Evolutionary conservation across 2,888 invertebrate species (phyloP).

Genomic region (Ochropacha duplaris): DNA sequence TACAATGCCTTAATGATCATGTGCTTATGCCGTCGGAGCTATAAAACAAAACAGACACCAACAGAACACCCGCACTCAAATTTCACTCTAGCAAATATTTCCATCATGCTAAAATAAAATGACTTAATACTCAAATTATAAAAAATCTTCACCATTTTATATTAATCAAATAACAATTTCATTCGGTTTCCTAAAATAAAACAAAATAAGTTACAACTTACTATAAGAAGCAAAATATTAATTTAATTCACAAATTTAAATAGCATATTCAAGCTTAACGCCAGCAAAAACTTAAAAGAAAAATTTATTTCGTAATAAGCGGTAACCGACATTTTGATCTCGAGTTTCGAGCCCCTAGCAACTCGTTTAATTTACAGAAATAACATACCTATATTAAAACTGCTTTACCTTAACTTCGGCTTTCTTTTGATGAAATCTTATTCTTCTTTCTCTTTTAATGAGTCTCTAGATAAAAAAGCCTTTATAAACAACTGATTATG

Average conservation of each 20-base stretch:
- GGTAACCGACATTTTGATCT: background rate
- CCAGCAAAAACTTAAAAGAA: background rate
- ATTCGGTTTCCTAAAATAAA: background rate
- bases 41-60: no score
- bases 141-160: no score
- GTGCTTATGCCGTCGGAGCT: no score
- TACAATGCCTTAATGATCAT: no score
- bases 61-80: no score
- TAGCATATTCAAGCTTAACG: background rate
- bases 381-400: conserved; percentile 6
- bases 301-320: background rate
- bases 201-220: background rate
- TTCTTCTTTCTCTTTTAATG: background rate
- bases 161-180: no score
- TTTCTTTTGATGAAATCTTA: background rate
- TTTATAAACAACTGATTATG: background rate
- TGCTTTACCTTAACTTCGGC: background rate
- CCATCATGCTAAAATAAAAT: no score
- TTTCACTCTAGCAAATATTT: no score
- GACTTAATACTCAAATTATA: no score
- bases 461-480: background rate
- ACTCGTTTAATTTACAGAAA: conserved; percentile 3
- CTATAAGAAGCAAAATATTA: background rate
- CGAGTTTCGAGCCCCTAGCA: background rate
- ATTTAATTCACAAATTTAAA: background rate